Percentiles rank a stretch among this genome's conserved stretches.
Conservation (phyloP, 37 sponge, comb jelly and placozoan genomes). For the Hormiphora californensis region DNA sequence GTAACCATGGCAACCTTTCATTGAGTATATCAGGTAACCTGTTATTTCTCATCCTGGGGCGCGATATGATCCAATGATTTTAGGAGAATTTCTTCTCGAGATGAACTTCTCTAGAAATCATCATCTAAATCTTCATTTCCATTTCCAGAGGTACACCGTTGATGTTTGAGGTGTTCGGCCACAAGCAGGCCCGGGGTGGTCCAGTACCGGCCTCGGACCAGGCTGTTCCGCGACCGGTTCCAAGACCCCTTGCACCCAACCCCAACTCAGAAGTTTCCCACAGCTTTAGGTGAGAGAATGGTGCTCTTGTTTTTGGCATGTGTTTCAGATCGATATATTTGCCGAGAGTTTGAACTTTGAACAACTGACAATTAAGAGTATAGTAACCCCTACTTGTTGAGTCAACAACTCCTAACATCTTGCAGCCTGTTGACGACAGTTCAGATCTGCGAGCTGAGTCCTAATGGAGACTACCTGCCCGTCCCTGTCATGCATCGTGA, state of each 20-base stretch:
- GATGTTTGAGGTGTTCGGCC: conserved; percentile 81
- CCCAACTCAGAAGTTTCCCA: conserved; percentile 37
- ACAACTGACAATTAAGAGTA: too few relatives aligned
- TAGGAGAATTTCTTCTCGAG: too few relatives aligned
- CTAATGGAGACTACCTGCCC: conserved; percentile 70
- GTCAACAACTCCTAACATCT: too few relatives aligned
- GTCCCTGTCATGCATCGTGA: neutral
- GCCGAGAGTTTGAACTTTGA: too few relatives aligned
- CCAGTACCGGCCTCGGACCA: neutral
- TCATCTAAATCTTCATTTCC: too few relatives aligned
- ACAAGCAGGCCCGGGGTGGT: conserved; percentile 63
- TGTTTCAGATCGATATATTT: too few relatives aligned
- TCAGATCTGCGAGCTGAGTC: conserved; percentile 85
- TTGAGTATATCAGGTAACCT: conserved; percentile 14
- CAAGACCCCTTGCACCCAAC: neutral
- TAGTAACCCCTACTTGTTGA: too few relatives aligned
- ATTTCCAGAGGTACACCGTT: conserved; percentile 67
- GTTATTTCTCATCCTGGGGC: too few relatives aligned
- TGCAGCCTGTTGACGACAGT: conserved; percentile 62
- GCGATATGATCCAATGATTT: too few relatives aligned
- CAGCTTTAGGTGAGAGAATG: too few relatives aligned
- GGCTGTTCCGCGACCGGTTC: neutral
- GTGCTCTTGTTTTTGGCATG: too few relatives aligned
- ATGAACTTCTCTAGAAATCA: too few relatives aligned
- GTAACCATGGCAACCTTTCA: conserved; percentile 2